Evolutionary conservation across 1,140 invertebrate species (phyloP), one percentile per base, ranked within the genome.

Genomic region (Heterodera schachtii): DNA sequence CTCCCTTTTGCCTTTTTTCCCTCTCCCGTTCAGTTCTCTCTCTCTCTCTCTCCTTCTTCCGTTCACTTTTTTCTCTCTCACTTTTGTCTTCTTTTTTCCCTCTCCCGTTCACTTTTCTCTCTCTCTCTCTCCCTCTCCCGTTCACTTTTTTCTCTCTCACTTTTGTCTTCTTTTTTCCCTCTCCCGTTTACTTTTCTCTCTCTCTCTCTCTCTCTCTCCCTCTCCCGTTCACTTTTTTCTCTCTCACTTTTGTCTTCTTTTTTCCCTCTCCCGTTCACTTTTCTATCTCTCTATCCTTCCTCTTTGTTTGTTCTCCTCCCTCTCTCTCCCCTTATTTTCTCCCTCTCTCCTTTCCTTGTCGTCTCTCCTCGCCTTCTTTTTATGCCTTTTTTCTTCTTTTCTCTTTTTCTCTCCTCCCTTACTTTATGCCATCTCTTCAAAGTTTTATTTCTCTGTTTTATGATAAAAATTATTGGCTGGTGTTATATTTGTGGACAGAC

Each of bases 11-110:
- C 70, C 13, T 13, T 71, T 13, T 47, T 13, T 71, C 70, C 46
- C 70, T 71, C 70, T 71, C 7, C 16, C 70, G 41, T 47, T 71
- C 70, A 9, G 13, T 47, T 8, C 41, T 47, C 70, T 71, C 46
- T 71, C 16, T 73, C 71, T n/a, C 71, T 71, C 57, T 75, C 77
- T 79, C 64, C 49, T 13, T 69, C 44, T 44, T 67, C 41, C 13
- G 31, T 16, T 4, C 47, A 31, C 49, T 3, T 11, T 77, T 52
- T 7, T 75, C 67, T 73, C 19, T 73, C 47, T 49, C 47, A 4
- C 4, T 4, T 49, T 6, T 49, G 4, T 73, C 0, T 16, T 75
- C n/a, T 73, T 52, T 73, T 49, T 64, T 2, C 5, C 69, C 44
- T 64, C 31, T 41, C 13, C 9, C 9, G 3, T n/a, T 16, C n/a